phyloP scores from a whole-genome alignment of 2,888 invertebrate species.

The Xestia c-nigrum region DNA sequence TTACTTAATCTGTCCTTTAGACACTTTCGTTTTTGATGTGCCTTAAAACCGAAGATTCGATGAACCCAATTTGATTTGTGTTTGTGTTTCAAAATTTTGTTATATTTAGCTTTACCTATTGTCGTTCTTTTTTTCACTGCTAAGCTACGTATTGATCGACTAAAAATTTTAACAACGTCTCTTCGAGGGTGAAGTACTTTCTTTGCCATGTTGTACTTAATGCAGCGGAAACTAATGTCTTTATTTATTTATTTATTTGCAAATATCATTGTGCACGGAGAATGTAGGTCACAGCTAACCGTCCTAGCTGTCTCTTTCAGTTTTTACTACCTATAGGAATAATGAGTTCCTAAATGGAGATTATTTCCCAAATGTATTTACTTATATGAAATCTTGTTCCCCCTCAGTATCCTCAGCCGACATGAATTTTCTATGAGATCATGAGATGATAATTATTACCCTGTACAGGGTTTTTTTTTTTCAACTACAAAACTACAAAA shows the following conservation, averaged over 20 bases:
- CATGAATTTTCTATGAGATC: conserved; percentile 34
- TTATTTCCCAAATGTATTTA: not conserved
- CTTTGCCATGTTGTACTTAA: not conserved
- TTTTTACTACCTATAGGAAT: not conserved
- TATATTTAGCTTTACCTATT: not conserved
- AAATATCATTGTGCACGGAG: not conserved
- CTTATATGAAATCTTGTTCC: not conserved
- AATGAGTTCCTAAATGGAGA: not conserved
- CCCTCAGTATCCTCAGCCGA: not conserved
- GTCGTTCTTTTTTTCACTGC: not conserved
- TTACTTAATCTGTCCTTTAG: not conserved
- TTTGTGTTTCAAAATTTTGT: too few species aligned
- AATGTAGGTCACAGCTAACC: too few species aligned
- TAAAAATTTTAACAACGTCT: not conserved
- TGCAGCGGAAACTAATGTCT: not conserved
- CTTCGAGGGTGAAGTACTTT: not conserved
- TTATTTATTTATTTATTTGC: not conserved
- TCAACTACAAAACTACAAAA: not conserved
- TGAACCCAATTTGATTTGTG: not conserved
- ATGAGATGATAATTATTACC: conserved; percentile 11
- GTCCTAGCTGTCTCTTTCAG: not conserved
- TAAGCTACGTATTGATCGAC: too few species aligned
- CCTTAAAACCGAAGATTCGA: not conserved
- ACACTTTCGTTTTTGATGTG: not conserved
- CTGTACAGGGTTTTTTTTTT: not conserved